Evolutionary conservation across 2,888 invertebrate species (phyloP).

Genomic region (Griposia aprilina): DNA sequence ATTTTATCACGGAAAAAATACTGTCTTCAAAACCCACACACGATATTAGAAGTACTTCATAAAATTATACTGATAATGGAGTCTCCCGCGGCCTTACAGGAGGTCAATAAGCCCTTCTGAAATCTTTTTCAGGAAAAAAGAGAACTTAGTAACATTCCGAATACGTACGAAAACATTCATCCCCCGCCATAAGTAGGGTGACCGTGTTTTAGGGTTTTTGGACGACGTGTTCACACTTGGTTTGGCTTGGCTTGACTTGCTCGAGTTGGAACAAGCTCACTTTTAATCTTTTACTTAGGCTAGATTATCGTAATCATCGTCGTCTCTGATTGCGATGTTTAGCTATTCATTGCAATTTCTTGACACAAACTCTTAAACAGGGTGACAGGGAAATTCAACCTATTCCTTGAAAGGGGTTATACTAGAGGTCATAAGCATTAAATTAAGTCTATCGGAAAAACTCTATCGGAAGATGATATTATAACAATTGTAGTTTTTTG

Average conservation of each 20-base stretch:
- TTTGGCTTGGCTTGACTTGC: too few relatives aligned
- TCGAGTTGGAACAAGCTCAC: not conserved
- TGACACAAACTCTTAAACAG: not conserved
- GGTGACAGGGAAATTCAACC: too few relatives aligned
- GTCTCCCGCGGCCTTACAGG: constrained; percentile 52
- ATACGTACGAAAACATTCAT: constrained; percentile 64
- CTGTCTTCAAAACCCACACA: constrained; percentile 26
- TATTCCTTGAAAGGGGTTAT: too few relatives aligned
- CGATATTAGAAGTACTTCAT: constrained; percentile 48
- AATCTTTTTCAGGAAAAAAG: constrained; percentile 63
- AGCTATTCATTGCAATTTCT: not conserved
- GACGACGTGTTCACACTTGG: not conserved
- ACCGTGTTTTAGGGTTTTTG: not conserved
- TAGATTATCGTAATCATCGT: not conserved
- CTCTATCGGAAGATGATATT: too few relatives aligned
- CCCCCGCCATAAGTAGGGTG: constrained; percentile 54
- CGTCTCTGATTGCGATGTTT: not conserved
- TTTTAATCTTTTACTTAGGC: not conserved
- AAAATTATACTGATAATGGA: constrained; percentile 66
- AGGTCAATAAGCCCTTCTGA: constrained; percentile 61
- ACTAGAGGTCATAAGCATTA: too few relatives aligned
- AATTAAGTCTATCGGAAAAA: too few relatives aligned
- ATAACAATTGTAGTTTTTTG: too few relatives aligned
- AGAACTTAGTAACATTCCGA: constrained; percentile 62
- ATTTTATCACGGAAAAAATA: constrained; percentile 12